These are phyloP conservation scores for Gorsachius goisagi DNA, from an alignment of 2,113 vertebrate species.

Conservation along the genomic window DNA sequence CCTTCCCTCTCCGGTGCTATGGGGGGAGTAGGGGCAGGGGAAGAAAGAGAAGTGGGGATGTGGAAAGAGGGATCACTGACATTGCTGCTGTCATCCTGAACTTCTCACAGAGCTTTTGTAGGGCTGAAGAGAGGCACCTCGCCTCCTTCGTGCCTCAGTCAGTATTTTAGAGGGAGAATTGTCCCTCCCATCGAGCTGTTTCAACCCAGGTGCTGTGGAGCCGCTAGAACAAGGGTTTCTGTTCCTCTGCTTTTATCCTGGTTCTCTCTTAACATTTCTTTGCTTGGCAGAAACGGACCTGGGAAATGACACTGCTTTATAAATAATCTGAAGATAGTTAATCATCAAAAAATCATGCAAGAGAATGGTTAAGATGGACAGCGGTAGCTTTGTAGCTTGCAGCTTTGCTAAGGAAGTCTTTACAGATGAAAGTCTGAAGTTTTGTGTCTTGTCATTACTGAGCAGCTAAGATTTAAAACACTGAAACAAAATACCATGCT, in stretches of 20 bases:
- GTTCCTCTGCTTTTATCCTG: not conserved
- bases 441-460: not conserved
- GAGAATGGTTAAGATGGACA: not conserved
- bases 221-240: not conserved
- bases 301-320: not conserved
- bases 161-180: not conserved
- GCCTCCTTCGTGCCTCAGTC: not conserved
- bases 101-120: not conserved
- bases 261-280: not conserved
- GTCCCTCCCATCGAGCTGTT: not conserved
- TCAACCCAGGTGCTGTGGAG: not conserved
- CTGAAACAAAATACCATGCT: not conserved
- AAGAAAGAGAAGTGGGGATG: not conserved
- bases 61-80: not conserved
- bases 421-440: not conserved
- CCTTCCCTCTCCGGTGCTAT: not conserved
- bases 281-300: not conserved
- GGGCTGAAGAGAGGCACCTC: not conserved
- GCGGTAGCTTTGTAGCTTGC: not conserved
- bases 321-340: not conserved
- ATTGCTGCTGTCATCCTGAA: not conserved
- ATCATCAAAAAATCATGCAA: not conserved
- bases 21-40: not conserved
- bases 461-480: not conserved
- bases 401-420: not conserved